Percentiles rank a stretch among this genome's conserved stretches.
Evolutionary conservation across 2,888 invertebrate species (phyloP).

Genomic region (Sphecodes monilicornis): DNA sequence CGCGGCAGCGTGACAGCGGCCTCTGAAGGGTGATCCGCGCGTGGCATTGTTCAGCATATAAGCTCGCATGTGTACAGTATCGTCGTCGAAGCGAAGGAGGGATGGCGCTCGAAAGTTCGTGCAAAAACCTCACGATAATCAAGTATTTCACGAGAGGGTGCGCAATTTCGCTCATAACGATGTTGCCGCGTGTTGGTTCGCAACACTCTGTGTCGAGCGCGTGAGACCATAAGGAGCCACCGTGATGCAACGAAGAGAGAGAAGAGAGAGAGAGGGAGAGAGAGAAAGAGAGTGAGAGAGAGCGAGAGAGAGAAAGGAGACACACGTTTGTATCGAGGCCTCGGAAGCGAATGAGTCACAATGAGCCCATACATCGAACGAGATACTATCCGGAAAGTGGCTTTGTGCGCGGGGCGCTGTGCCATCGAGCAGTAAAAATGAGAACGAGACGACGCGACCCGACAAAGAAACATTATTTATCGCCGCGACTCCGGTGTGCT

Average conservation of each 20-base stretch:
- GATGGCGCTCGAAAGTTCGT: background rate
- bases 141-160: background rate
- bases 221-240: background rate
- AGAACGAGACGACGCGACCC: slow-evolving; percentile 13
- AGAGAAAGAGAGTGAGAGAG: background rate
- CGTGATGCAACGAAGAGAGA: slow-evolving; percentile 3
- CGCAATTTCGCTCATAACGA: background rate
- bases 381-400: slow-evolving; percentile 38
- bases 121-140: background rate
- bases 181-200: slow-evolving; percentile 15
- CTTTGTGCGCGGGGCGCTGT: slow-evolving; percentile 28
- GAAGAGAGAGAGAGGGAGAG: background rate
- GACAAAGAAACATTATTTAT: slow-evolving; percentile 49
- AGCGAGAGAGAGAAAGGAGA: background rate
- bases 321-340: slow-evolving; percentile 30
- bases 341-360: slow-evolving; percentile 46
- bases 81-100: background rate
- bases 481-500: background rate
- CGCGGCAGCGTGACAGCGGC: background rate
- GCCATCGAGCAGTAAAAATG: slow-evolving; percentile 23
- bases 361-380: slow-evolving; percentile 41
- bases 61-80: background rate
- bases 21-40: background rate
- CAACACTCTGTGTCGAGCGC: background rate
- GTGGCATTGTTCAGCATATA: background rate